phyloP scores from a whole-genome alignment of 2,888 invertebrate genomes.

The Psylliodes chrysocephalus region DNA sequence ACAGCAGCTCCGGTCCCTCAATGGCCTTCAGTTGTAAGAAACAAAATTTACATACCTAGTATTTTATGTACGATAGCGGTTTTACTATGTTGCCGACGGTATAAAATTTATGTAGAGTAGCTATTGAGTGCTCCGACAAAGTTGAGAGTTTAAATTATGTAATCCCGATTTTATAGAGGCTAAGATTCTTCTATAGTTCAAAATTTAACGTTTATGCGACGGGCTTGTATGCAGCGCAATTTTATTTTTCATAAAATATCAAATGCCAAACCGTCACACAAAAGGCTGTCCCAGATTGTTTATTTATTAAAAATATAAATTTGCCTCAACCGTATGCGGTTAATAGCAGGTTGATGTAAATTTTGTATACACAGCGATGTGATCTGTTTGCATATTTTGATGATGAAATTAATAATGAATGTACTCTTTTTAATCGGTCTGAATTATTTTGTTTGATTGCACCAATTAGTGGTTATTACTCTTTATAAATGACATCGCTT shows the following conservation, averaged over 20 bases:
- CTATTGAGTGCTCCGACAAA: constrained; percentile 17
- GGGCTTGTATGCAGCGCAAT: not conserved
- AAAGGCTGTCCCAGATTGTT: no score
- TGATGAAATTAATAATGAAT: no score
- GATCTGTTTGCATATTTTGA: no score
- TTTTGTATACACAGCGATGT: no score
- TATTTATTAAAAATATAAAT: no score
- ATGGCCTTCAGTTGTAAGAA: constrained; percentile 13
- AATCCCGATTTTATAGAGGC: constrained; percentile 2
- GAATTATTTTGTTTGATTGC: no score
- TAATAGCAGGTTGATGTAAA: no score
- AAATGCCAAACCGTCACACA: not conserved
- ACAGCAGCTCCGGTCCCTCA: constrained; percentile 8
- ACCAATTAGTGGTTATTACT: no score
- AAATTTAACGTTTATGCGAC: not conserved
- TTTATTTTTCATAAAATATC: constrained; percentile 1
- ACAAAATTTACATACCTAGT: constrained; percentile 14
- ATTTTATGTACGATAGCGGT: constrained; percentile 20
- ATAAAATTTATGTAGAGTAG: constrained; percentile 13
- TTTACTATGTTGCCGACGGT: constrained; percentile 18
- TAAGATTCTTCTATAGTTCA: constrained; percentile 1
- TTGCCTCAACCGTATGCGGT: no score
- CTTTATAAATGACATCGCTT: no score
- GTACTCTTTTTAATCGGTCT: no score
- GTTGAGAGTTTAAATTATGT: constrained; percentile 15